phyloP scores from a whole-genome alignment of 2,113 vertebrate genomes.

The Colossoma macropomum region DNA sequence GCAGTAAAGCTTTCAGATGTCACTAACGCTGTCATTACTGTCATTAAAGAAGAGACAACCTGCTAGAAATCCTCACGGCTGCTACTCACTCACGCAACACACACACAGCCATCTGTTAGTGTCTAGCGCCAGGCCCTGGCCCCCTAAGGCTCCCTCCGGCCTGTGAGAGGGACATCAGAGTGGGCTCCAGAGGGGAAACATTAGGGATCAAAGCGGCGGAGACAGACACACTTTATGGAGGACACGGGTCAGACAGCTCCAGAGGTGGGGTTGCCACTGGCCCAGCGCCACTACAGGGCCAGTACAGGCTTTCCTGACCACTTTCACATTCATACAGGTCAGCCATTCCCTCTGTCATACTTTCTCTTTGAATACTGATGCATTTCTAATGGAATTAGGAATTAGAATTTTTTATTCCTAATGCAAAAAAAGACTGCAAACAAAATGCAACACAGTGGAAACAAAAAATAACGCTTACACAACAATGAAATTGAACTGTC shows the following conservation, averaged over 20 bases:
- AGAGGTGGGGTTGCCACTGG: constrained; percentile 40
- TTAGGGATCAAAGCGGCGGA: constrained; percentile 53
- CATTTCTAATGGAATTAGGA: background rate
- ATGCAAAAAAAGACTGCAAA: too few relatives aligned
- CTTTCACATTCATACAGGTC: background rate
- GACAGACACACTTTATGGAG: constrained; percentile 54
- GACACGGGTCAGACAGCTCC: constrained; percentile 53
- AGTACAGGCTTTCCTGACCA: constrained; percentile 9
- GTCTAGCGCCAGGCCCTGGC: constrained; percentile 4
- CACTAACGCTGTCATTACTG: constrained; percentile 62
- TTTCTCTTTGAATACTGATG: background rate
- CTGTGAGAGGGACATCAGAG: constrained; percentile 55
- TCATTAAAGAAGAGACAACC: constrained; percentile 51
- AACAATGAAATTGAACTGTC: too few relatives aligned
- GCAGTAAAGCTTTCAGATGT: constrained; percentile 59
- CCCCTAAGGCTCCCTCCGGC: constrained; percentile 41
- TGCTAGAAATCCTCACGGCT: constrained; percentile 48
- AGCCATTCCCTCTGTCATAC: background rate
- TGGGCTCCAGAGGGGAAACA: constrained; percentile 34
- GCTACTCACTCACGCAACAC: constrained; percentile 4
- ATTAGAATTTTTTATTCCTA: too few relatives aligned
- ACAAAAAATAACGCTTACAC: too few relatives aligned
- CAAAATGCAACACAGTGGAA: too few relatives aligned
- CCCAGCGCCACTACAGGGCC: background rate
- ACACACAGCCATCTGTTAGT: constrained; percentile 48